Percentiles rank a stretch among this genome's conserved stretches.
phyloP scores from a whole-genome alignment of 2,888 invertebrate genomes.

The Drosophila differens region DNA sequence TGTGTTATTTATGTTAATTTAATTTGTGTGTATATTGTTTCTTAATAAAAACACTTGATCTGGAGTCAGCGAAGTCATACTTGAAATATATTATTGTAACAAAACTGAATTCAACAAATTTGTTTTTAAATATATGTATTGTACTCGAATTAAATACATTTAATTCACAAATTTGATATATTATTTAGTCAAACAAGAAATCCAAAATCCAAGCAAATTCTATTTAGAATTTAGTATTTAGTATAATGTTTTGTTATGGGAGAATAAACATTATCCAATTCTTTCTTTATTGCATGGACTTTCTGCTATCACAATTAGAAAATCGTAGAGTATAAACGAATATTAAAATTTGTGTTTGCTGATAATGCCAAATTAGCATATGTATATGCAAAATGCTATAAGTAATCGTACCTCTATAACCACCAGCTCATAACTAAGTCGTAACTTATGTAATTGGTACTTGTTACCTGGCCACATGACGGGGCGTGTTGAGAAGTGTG shows the following conservation, averaged over 20 bases:
- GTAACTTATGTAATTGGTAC: slow-evolving; percentile 23
- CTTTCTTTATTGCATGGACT: background rate
- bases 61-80: too few species aligned
- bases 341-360: background rate
- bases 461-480: slow-evolving; percentile 22
- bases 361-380: background rate
- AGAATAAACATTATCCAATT: background rate
- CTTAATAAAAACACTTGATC: background rate
- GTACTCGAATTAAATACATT: background rate
- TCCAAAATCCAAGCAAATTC: background rate
- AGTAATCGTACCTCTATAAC: slow-evolving; percentile 3
- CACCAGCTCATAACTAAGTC: slow-evolving; percentile 13
- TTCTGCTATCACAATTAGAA: background rate
- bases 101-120: background rate
- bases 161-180: background rate
- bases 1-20: background rate
- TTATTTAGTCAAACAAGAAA: background rate
- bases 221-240: background rate
- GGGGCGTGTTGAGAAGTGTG: background rate
- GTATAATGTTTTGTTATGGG: background rate
- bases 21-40: background rate
- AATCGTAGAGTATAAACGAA: background rate
- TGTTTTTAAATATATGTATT: background rate
- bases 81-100: background rate
- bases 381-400: background rate